A percentile compares a stretch with the other conserved stretches of the same genome.
These are phyloP conservation scores for Psittacula echo DNA, from an alignment of 2,797 vertebrate species.

Conservation along the genomic window DNA sequence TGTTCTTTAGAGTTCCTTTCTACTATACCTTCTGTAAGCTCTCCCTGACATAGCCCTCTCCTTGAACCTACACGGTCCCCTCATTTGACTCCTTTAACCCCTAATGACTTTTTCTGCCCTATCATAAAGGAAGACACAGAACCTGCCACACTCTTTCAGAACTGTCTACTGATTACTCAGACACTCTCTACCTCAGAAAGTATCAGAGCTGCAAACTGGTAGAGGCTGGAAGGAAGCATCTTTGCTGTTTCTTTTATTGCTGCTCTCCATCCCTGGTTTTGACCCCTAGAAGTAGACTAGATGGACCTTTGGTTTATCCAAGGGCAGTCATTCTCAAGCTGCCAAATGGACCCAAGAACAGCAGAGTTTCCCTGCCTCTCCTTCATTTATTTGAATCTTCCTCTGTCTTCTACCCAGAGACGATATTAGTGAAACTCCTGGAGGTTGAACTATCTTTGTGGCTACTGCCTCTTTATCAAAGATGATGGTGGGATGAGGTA, in stretches of 20 bases:
- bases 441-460: neutral
- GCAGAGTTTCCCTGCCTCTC: neutral
- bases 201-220: neutral
- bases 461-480: neutral
- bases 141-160: neutral
- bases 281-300: neutral
- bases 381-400: neutral
- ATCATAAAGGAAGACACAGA: neutral
- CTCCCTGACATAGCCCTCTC: neutral
- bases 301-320: neutral
- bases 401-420: neutral
- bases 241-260: neutral
- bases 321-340: neutral
- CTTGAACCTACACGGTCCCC: neutral
- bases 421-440: neutral
- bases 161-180: neutral
- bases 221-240: neutral
- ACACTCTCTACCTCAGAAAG: neutral
- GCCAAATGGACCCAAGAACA: neutral
- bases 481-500: neutral
- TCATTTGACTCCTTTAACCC: neutral
- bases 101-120: neutral
- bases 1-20: neutral
- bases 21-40: neutral
- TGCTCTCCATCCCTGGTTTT: neutral